These are phyloP conservation scores for Prochilodus magdalenae DNA, from an alignment of 2,113 vertebrate species.

Conservation along the genomic window DNA sequence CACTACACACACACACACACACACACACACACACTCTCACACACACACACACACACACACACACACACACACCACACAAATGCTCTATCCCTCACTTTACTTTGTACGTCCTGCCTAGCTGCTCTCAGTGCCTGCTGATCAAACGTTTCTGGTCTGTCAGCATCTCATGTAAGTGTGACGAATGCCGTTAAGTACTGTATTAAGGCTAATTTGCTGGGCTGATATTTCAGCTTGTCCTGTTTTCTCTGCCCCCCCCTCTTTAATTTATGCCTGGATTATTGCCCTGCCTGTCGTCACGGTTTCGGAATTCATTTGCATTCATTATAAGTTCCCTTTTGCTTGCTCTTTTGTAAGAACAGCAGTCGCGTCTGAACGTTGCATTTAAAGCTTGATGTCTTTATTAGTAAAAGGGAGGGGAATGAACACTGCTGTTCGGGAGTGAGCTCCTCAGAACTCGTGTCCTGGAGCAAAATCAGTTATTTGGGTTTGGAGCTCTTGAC, in stretches of 20 bases:
- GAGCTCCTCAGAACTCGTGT: not conserved
- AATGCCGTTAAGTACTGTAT: not conserved
- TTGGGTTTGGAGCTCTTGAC: not conserved
- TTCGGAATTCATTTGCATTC: not conserved
- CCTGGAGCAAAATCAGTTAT: not conserved
- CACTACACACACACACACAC: too few species aligned
- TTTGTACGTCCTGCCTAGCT: not conserved
- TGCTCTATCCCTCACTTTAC: not conserved
- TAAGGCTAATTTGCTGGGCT: not conserved
- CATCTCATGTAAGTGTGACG: not conserved
- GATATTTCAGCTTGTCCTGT: conserved; percentile 1
- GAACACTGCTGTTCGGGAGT: not conserved
- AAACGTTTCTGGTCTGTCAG: not conserved
- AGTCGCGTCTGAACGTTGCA: not conserved
- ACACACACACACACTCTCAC: not conserved
- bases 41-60: not conserved
- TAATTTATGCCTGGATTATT: conserved; percentile 9
- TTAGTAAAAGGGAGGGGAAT: not conserved
- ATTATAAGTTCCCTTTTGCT: not conserved
- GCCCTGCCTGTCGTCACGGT: not conserved
- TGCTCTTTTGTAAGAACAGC: not conserved
- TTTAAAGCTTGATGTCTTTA: not conserved
- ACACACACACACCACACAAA: not conserved
- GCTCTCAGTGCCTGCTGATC: not conserved
- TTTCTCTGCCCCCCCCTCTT: not conserved